phyloP scores from a whole-genome alignment of 2,113 vertebrate species.

The Cranoglanis bouderius region DNA sequence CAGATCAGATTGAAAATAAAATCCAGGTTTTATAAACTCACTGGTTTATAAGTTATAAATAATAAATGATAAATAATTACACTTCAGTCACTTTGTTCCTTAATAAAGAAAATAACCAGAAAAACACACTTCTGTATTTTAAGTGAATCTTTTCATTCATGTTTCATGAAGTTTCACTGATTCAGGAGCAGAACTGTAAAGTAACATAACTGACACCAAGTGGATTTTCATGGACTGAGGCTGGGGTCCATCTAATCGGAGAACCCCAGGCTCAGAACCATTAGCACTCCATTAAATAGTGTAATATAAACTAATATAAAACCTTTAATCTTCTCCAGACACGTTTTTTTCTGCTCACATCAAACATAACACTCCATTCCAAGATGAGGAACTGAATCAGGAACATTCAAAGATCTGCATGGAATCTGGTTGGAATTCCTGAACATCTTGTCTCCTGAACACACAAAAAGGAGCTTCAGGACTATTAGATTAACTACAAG shows the following conservation, averaged over 20 bases:
- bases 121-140: background rate
- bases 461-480: slow-evolving; percentile 38
- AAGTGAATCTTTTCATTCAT: background rate
- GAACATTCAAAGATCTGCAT: background rate
- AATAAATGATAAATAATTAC: too few species aligned
- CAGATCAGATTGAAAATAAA: background rate
- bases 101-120: background rate
- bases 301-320: background rate
- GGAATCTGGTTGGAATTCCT: background rate
- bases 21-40: background rate
- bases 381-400: background rate
- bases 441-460: background rate
- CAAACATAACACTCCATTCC: background rate
- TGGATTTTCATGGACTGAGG: background rate
- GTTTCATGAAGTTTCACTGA: background rate
- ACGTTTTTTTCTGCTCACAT: background rate
- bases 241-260: too few species aligned
- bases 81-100: background rate
- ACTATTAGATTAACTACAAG: slow-evolving; percentile 59
- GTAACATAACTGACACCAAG: background rate
- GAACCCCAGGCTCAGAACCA: background rate
- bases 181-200: background rate
- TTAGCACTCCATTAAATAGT: background rate
- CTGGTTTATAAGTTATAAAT: background rate
- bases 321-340: background rate